These are phyloP conservation scores for Rotaria macrura DNA, from an alignment of 2,888 invertebrate genomes.

Conservation along the genomic window DNA sequence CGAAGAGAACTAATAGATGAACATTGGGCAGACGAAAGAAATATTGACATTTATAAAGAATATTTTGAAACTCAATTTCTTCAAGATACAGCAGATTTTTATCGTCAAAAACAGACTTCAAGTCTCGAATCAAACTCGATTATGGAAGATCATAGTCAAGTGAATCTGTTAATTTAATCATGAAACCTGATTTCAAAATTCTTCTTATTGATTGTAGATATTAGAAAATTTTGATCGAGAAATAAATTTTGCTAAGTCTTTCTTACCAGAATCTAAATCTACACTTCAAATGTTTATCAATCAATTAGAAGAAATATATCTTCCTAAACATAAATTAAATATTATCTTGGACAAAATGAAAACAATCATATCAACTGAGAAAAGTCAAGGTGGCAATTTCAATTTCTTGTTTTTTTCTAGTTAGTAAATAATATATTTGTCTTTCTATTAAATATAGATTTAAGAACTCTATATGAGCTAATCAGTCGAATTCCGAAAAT, in stretches of 20 bases:
- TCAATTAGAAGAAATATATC: slow-evolving; percentile 85
- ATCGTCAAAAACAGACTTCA: too few species aligned
- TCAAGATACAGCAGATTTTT: too few species aligned
- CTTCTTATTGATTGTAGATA: slow-evolving; percentile 44
- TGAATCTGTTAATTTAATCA: too few species aligned
- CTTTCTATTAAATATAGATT: slow-evolving; percentile 55
- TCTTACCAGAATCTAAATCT: slow-evolving; percentile 70
- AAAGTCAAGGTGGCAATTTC: slow-evolving; percentile 64
- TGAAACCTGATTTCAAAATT: too few species aligned
- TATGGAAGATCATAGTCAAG: too few species aligned
- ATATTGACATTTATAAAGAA: too few species aligned
- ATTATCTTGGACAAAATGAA: slow-evolving; percentile 83
- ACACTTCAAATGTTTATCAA: slow-evolving; percentile 75
- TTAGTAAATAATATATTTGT: too few species aligned
- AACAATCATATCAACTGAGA: slow-evolving; percentile 66
- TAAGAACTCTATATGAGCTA: slow-evolving; percentile 85
- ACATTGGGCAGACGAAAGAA: too few species aligned
- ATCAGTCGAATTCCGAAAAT: slow-evolving; percentile 84
- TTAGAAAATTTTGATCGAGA: slow-evolving; percentile 86
- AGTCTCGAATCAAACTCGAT: too few species aligned
- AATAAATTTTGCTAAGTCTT: slow-evolving; percentile 77
- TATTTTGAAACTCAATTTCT: too few species aligned
- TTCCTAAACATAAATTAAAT: slow-evolving; percentile 85
- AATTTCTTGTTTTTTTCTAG: too few species aligned
- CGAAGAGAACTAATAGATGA: too few species aligned